Base-by-base conservation (phyloP, 2,113 vertebrate species). In the Smithornis capensis region DNA sequence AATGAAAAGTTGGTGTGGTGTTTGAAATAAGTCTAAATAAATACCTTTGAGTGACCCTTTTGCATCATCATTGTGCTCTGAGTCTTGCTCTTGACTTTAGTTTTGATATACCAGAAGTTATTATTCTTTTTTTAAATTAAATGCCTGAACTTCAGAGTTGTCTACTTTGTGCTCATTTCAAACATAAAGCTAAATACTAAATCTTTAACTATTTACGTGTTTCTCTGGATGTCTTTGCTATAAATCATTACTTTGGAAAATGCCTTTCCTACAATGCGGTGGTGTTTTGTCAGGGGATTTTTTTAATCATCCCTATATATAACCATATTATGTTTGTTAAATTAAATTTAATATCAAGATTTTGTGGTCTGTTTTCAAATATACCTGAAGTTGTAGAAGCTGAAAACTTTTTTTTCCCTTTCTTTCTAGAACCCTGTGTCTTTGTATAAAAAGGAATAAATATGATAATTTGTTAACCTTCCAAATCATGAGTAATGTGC, bases 181-280 rank as follows among this genome's bases (percentile, higher is more conserved):
- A 65, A 24, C n/a, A 19, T 37, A 47, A 25, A 47, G 1, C 7
- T 18, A 52, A 14, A 53, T 49, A 31, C 47, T 50, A 27, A 37
- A 60, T 65, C 59, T 65, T 50, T 73, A 56, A 62, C 44, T 1
- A 29, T n/a, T 76, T 27, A 25, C 9, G 24, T 35, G 9, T 56
- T 77, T 47, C 40, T 37, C 12, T 44, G 35, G 9, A 78, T 68
- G 29, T 47, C 18, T 67, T 50, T 29, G 33, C 9, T 24, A 0
- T 4, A 31, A 18, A 17, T 24, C 27, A 29, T 65, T 70, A 28
- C 40, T 85, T 65, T n/a, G 12, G 49, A 50, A 94, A 86, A 69
- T 21, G 5, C 4, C 7, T 13, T 42, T 9, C 1, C 4, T 62
- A 4, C 19, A 79, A 23, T 10, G 4, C 22, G 19, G 11, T 45